These are phyloP conservation scores for Leucophenga montana DNA, from an alignment of 2,888 invertebrate genomes.

Conservation along the genomic window DNA sequence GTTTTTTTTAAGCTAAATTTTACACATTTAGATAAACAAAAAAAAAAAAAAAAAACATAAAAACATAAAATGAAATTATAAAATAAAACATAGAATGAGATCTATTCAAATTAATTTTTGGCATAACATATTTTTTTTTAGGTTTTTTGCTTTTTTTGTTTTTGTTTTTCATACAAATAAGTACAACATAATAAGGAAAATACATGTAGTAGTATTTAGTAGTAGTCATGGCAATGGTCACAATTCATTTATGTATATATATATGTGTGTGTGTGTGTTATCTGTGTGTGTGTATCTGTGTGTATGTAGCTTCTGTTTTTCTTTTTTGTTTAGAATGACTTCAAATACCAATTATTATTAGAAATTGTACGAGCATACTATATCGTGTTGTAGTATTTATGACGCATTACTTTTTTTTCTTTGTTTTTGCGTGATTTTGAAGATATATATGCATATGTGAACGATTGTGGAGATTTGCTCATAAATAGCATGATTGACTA, in stretches of 20 bases:
- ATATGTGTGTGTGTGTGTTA: constrained; percentile 34
- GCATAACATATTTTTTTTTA: neutral
- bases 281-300: constrained; percentile 28
- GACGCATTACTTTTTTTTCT: too few relatives aligned
- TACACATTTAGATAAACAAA: constrained; percentile 42
- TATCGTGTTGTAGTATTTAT: too few relatives aligned
- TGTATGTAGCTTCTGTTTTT: constrained; percentile 35
- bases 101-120: neutral
- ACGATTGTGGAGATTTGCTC: too few relatives aligned
- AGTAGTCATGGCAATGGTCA: constrained; percentile 11
- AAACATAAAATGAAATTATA: constrained; percentile 48
- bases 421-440: too few relatives aligned
- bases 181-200: constrained; percentile 15
- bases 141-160: neutral
- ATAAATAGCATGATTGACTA: too few relatives aligned
- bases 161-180: constrained; percentile 12
- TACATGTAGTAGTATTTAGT: constrained; percentile 3
- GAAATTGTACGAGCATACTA: neutral
- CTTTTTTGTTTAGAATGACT: constrained; percentile 14
- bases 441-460: too few relatives aligned
- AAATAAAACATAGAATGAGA: constrained; percentile 40
- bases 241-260: constrained; percentile 16
- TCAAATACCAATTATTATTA: constrained; percentile 64
- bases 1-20: constrained; percentile 31
- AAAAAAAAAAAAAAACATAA: constrained; percentile 38